Evolutionary conservation across 2,113 vertebrate species (phyloP), one percentile per base, ranked within the genome.

Genomic region (Albula glossodonta): DNA sequence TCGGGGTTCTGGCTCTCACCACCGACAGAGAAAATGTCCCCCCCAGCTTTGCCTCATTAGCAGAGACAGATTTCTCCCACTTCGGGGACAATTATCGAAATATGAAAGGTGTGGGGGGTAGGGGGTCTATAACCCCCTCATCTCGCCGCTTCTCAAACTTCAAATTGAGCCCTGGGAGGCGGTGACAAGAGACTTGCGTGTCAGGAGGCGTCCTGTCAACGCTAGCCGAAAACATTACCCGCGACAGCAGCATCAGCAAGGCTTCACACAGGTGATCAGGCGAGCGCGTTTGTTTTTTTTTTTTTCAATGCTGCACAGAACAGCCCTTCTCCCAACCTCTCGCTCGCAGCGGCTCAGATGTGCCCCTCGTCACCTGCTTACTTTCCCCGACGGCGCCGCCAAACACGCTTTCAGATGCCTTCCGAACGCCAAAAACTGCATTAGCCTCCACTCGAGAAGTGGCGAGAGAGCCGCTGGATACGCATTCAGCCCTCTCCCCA

Each of bases 261-360:
- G n/a, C n/a, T n/a, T n/a, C n/a, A n/a, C n/a, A n/a, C n/a, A 78
- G 52, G 85, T 88, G 88, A 84, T 90, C 87, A 90, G 78, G 86
- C 82, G 85, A 83, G 60, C 66, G 82, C 88, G 87, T 86, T 90
- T n/a, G n/a, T 83, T 87, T 90, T 85, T 83, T 86, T 66, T 3
- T 1, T 19, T 66, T 15, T 22, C 2, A 8, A 19, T 66, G 17
- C 6, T 1, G 17, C 60, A 66, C 0, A 41, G 31, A 41, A 41
- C 31, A 41, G 31, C 1, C 31, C 31, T 41, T 41, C 31, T 41
- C 31, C 31, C 31, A 41, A 41, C 31, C 31, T 41, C 31, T 0
- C 1, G 31, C 31, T 41, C 31, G 31, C 31, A 41, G 31, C 31
- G 0, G 31, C 31, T 66, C 60, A 66, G 60, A 22, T 19, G 19